Base-by-base conservation (phyloP, 2,888 invertebrate genomes). In the Lasioglossum malachurum region DNA sequence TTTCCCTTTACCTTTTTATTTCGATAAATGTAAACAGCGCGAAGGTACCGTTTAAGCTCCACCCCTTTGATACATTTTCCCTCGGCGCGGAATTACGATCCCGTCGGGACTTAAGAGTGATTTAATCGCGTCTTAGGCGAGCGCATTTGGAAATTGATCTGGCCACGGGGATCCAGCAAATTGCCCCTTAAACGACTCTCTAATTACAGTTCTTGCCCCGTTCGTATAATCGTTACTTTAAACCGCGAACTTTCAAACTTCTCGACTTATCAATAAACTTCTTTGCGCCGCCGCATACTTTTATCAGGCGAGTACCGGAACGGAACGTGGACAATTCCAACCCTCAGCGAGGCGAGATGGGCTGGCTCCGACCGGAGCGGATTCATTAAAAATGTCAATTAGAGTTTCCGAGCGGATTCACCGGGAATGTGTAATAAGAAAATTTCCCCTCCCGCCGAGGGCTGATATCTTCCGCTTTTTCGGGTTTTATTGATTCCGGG, bases 221-320 rank as follows among this genome's bases (percentile, higher is more conserved):
- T 31, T 46, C 57, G 72, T 82, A 57, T 82, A 77, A 67, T 82
- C 76, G 73, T 82, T 84, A 77, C 83, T 53, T 77, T 81, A 27
- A n/a, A 7, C 84, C 69, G 46, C 14, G 23, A 71, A 75, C 60
- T 53, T 75, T 31, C 23, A 78, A 86, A 86, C 86, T 86, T 78
- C 57, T 49, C 86, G 81, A 81, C 86, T 86, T 86, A 85, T 86
- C 86, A 79, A 82, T 87, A 85, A 86, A 86, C 85, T 86, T 84
- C 78, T 53, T 64, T 41, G 64, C 64, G 57, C 69, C 75, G 75
- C 72, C 74, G 78, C 53, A 74, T 76, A 82, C 82, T 87, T 80
- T 86, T 78, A 82, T 87, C 80, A 75, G 31, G 53, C 69, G 35
- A 23, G 2, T n/a, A n/a, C 35, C 31, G 64, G 49, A 44, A 44